phyloP scores from a whole-genome alignment of 2,888 invertebrate genomes.

The Nomada fabriciana region DNA sequence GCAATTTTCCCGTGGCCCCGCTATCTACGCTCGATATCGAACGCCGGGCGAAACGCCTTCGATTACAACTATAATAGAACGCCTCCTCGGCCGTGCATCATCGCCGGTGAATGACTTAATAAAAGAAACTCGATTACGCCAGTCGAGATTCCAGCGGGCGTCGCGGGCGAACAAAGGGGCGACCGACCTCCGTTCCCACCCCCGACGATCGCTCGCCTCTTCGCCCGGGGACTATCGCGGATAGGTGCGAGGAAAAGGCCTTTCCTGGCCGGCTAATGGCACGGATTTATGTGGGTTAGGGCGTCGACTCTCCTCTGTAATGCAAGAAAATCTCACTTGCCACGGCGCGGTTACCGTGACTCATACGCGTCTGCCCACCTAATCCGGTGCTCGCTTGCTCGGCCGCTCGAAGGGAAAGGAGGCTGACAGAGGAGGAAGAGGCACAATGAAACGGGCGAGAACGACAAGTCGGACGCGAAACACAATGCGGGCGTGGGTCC shows the following conservation, averaged over 20 bases:
- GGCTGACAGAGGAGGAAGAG: conserved; percentile 58
- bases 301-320: conserved; percentile 74
- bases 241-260: conserved; percentile 70
- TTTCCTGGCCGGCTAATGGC: conserved; percentile 74
- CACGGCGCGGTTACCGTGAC: conserved; percentile 73
- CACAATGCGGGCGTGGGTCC: conserved; percentile 82
- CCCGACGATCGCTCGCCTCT: conserved; percentile 11
- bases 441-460: conserved; percentile 78
- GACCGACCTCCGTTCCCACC: conserved; percentile 33
- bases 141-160: conserved; percentile 66
- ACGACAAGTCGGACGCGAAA: conserved; percentile 78
- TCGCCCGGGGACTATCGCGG: conserved; percentile 23
- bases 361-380: conserved; percentile 81
- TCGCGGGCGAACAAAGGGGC: conserved; percentile 68
- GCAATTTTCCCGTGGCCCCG: conserved; percentile 29
- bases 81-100: conserved; percentile 69
- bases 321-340: conserved; percentile 77
- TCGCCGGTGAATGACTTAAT: conserved; percentile 71
- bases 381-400: conserved; percentile 76
- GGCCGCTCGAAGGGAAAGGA: conserved; percentile 48
- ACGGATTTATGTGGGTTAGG: conserved; percentile 80
- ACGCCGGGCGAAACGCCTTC: conserved; percentile 64
- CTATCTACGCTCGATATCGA: conserved; percentile 56
- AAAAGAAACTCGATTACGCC: conserved; percentile 72
- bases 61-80: conserved; percentile 61